Base-by-base conservation (phyloP, 2,797 vertebrate species). In the Trachurus trachurus region DNA sequence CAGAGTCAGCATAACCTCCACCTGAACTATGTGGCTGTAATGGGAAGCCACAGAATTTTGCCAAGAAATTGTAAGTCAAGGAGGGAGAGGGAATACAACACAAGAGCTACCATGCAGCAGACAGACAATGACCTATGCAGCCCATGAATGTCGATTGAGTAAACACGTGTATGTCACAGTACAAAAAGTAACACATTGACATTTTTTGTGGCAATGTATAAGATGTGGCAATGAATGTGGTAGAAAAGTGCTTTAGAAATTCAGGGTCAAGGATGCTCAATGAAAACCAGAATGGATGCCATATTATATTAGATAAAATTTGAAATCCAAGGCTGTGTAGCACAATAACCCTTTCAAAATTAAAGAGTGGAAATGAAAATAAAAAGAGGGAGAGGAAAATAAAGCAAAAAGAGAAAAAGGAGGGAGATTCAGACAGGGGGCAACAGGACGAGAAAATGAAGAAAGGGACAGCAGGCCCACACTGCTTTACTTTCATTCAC, bases 251-350 rank as follows among this genome's bases (percentile, higher is more conserved):
- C 49, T 50, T 64, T 70, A 77, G 47, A 39, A 74, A 76, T 72
- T 85, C 74, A n/a, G 71, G 82, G 53, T 71, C 68, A 66, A 39
- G 65, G 74, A 82, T 64, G 60, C 49, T 16, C 37, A 80, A 71
- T 76, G 52, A 37, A 84, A 89, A 71, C 52, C 69, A 17, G 42
- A 53, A 63, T 34, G 16, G 60, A 81, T 40, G 22, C 50, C 50
- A 80, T 10, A 31, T 81, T 39, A 80, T 10, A 31, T 81, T 39
- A 37, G 53, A 86, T 66, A 76, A 61, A 71, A 80, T 34, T 21
- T 54, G 61, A 78, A 11, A 69, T 87, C 81, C 78, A 90, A 86
- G 88, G 82, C 86, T 82, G 78, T 56, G 66, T 22, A 61, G 69
- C 45, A 72, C 71, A 69, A 74, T 17, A 1, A 75, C 53, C 54